Conservation (phyloP, 2,113 vertebrate species). For the Pandion haliaetus region DNA sequence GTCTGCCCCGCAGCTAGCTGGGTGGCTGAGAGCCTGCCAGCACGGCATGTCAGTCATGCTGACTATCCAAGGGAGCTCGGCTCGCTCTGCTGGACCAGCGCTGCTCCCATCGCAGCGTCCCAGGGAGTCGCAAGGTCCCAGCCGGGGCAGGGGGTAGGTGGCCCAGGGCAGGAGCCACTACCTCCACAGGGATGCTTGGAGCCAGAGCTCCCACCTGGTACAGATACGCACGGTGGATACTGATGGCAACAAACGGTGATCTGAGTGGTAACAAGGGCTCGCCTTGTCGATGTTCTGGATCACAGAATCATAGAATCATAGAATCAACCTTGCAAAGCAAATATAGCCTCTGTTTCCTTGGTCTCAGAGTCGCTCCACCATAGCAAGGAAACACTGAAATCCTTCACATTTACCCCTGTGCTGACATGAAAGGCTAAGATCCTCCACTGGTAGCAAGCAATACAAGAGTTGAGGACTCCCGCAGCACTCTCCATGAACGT, state of each 20-base stretch:
- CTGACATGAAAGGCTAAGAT: background rate
- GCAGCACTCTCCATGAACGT: accelerated
- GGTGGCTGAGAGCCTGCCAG: background rate
- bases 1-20: background rate
- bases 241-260: background rate
- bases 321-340: background rate
- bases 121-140: accelerated
- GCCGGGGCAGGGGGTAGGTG: background rate
- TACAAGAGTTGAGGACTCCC: background rate
- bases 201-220: background rate
- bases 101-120: background rate
- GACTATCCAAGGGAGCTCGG: background rate
- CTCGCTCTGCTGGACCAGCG: background rate
- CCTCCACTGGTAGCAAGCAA: background rate
- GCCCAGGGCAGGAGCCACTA: background rate
- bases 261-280: background rate
- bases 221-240: accelerated
- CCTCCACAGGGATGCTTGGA: background rate
- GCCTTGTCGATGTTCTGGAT: background rate
- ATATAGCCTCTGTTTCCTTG: background rate
- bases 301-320: too few relatives aligned
- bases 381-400: background rate
- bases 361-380: background rate
- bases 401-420: background rate
- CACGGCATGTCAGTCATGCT: accelerated